Evolutionary conservation across 2,113 vertebrate species (phyloP).

Genomic region (Protobothrops flavoviridis): DNA sequence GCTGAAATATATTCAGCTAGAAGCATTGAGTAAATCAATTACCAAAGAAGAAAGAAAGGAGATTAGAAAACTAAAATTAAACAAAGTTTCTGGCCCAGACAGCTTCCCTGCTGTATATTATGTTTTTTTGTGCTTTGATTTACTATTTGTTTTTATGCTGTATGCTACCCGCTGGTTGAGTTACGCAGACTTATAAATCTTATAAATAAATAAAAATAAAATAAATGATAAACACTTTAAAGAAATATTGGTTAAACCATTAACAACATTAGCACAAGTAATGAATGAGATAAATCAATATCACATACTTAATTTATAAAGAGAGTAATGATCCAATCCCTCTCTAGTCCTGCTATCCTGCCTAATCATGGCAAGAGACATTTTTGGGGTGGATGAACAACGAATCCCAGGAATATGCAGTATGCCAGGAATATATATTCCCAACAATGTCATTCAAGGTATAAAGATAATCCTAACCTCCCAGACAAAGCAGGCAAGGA

Average conservation of each 20-base stretch:
- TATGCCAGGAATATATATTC: background rate
- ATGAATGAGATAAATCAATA: background rate
- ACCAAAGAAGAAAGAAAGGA: background rate
- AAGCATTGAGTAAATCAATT: background rate
- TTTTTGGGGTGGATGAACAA: background rate
- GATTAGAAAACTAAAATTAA: background rate
- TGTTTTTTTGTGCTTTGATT: background rate
- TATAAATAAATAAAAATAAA: background rate
- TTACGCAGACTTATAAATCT: background rate
- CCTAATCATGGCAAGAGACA: background rate
- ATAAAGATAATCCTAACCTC: background rate
- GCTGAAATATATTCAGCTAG: background rate
- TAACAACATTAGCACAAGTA: background rate
- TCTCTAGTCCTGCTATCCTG: background rate
- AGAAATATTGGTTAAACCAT: background rate
- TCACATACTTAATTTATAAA: background rate
- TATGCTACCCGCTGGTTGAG: background rate
- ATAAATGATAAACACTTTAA: background rate
- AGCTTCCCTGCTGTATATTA: background rate
- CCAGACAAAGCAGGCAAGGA: background rate
- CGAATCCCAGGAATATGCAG: background rate
- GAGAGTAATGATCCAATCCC: background rate
- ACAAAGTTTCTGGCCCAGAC: background rate
- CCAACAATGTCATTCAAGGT: background rate
- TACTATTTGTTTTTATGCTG: background rate